These are phyloP conservation scores for Fulmarus glacialis DNA, from an alignment of 2,113 vertebrate species.

Conservation along the genomic window DNA sequence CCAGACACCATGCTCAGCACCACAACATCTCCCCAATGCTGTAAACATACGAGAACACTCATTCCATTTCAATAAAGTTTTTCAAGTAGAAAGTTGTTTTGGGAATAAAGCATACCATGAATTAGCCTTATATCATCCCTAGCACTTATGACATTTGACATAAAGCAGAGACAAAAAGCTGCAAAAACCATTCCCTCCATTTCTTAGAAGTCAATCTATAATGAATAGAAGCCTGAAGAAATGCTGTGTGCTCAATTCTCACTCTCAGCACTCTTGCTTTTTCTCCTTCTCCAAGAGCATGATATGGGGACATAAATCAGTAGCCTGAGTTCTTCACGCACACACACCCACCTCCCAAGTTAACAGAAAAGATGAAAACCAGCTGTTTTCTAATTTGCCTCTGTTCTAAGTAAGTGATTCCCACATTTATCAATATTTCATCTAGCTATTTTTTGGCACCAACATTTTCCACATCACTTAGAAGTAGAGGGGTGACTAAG, in stretches of 20 bases:
- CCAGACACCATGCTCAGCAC: not conserved
- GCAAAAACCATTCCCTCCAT: not conserved
- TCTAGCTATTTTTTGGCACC: slow-evolving; percentile 34
- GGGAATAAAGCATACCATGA: not conserved
- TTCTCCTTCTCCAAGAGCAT: not conserved
- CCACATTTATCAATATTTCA: slow-evolving; percentile 66
- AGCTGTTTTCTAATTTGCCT: slow-evolving; percentile 55
- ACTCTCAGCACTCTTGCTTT: not conserved
- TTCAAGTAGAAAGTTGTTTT: not conserved
- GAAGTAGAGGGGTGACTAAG: not conserved
- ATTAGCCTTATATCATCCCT: not conserved
- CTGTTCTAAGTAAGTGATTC: slow-evolving; percentile 28
- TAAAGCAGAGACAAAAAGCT: not conserved
- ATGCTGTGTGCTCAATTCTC: not conserved
- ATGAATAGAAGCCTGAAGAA: not conserved
- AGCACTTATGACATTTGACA: not conserved
- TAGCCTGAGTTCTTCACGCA: not conserved
- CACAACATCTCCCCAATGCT: not conserved
- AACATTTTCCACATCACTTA: slow-evolving; percentile 18
- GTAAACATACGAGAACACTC: not conserved
- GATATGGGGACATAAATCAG: slow-evolving; percentile 17
- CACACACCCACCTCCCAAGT: not conserved
- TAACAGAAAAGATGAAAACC: slow-evolving; percentile 40
- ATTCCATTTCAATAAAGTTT: not conserved
- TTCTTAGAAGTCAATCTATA: not conserved